Base-by-base conservation (phyloP, 2,888 invertebrate genomes). In the Dyspetes luteomarginatus region DNA sequence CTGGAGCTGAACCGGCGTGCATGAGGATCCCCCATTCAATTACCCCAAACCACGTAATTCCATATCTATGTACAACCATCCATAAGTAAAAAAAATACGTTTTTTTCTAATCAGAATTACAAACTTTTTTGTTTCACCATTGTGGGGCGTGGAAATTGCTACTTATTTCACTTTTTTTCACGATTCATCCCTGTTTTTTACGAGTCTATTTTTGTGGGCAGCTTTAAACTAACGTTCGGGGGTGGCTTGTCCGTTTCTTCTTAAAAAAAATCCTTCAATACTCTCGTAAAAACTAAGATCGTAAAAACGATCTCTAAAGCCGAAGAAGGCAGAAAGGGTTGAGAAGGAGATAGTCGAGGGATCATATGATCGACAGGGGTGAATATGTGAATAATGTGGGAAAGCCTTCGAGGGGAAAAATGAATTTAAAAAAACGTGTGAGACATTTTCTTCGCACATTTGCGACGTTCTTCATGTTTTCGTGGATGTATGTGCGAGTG, bases 11-110 rank as follows among this genome's bases (percentile, higher is more conserved):
- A 28, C 58, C 22, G 26, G 28, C 58, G 4, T 45, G 41, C 24
- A 48, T 30, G 7, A 4, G 7, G 4, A 48, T n/a, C n/a, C 36
- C 12, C 58, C 15, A 71, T 71, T 58, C 58, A 48, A 48, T 58
- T 12, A 7, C 36, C 2, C 36, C 9, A 36, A 12, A 12, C 36
- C 9, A 36, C 36, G 36, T 12, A 36, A 36, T 36, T 36, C 12
- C 36, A 12, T 12, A 36, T 36, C 36, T 7, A 9, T 12, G 5
- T 12, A 12, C 36, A 36, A 7, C 9, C 36, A 36, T 36, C 36
- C 9, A 12, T 36, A 36, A 4, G 12, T 12, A 36, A 36, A 28
- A 28, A 36, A 12, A 9, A 12, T 12, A 36, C 36, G 12, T 12
- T 36, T 12, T 9, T 36, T 4, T 36, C 36, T 36, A 7, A 2